phyloP scores from a whole-genome alignment of 2,113 vertebrate species.

The Grammomys dolichurus region DNA sequence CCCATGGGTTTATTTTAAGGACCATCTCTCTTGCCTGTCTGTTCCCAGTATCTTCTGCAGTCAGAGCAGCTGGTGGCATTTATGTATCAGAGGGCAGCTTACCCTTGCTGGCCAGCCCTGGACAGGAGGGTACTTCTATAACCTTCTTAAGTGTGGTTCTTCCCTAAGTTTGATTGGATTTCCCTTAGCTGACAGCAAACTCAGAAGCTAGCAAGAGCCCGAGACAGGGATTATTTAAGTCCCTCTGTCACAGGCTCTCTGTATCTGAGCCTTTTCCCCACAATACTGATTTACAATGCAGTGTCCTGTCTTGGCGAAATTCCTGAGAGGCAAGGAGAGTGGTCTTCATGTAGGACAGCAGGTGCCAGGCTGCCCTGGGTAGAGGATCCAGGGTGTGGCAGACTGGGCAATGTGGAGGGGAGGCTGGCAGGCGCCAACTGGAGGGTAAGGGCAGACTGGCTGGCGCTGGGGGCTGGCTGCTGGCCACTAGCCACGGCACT shows the following conservation, averaged over 20 bases:
- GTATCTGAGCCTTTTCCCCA: neutral
- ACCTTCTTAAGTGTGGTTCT: neutral
- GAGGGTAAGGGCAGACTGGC: slow-evolving; percentile 73
- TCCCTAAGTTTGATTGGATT: neutral
- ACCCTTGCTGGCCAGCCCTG: neutral
- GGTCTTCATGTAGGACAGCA: neutral
- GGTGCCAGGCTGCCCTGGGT: slow-evolving; percentile 11
- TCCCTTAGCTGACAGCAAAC: neutral
- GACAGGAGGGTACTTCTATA: neutral
- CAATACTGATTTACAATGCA: neutral
- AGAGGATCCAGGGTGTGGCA: slow-evolving; percentile 59
- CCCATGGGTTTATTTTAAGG: slow-evolving; percentile 75
- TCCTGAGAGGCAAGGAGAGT: slow-evolving; percentile 61
- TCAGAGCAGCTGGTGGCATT: slow-evolving; percentile 74
- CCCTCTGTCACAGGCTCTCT: neutral
- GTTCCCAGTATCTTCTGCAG: slow-evolving; percentile 20
- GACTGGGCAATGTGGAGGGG: slow-evolving; percentile 56
- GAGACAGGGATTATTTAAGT: accelerated
- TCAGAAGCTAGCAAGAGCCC: neutral
- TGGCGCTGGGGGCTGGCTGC: slow-evolving; percentile 72
- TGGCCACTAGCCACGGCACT: slow-evolving; percentile 58
- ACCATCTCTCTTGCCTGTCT: slow-evolving; percentile 18
- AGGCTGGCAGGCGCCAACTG: slow-evolving; percentile 47
- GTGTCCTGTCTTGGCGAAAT: slow-evolving; percentile 37
- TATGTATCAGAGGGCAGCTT: slow-evolving; percentile 61